A percentile compares a stretch with the other conserved stretches of the same genome.
phyloP scores from a whole-genome alignment of 2,888 invertebrate species.

The Noctua pronuba region DNA sequence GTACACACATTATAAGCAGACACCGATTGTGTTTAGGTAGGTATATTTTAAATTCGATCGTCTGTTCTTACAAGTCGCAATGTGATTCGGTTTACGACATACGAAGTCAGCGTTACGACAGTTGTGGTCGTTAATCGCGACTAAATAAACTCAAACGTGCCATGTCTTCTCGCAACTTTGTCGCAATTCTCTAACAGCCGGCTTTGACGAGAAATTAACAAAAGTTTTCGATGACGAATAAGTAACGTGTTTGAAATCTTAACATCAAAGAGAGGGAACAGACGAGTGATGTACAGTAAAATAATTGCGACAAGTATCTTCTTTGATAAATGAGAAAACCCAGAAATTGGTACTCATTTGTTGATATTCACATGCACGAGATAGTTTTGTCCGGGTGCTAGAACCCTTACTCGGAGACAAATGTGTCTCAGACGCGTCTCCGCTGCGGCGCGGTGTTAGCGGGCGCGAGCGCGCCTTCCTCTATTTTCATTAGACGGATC shows the following conservation, averaged over 20 bases:
- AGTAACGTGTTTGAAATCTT: slow-evolving; percentile 31
- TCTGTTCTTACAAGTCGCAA: slow-evolving; percentile 69
- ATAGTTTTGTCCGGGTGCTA: slow-evolving; percentile 33
- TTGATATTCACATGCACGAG: slow-evolving; percentile 35
- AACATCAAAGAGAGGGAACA: slow-evolving; percentile 40
- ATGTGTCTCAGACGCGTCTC: slow-evolving; percentile 67
- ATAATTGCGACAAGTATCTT: slow-evolving; percentile 22
- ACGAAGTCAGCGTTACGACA: slow-evolving; percentile 72
- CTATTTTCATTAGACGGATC: slow-evolving; percentile 88
- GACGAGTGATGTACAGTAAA: neutral
- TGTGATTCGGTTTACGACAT: slow-evolving; percentile 72
- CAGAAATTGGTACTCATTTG: slow-evolving; percentile 32
- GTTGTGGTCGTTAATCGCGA: slow-evolving; percentile 75
- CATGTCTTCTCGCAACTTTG: slow-evolving; percentile 73
- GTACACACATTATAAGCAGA: neutral
- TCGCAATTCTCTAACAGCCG: slow-evolving; percentile 70
- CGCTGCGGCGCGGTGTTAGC: slow-evolving; percentile 66
- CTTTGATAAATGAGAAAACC: slow-evolving; percentile 18
- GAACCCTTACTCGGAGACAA: slow-evolving; percentile 61
- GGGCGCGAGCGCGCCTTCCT: slow-evolving; percentile 77
- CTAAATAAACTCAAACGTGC: slow-evolving; percentile 70
- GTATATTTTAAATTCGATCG: slow-evolving; percentile 36
- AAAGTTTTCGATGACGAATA: slow-evolving; percentile 52
- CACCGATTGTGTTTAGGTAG: neutral
- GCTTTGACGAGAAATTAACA: slow-evolving; percentile 52